Evolutionary conservation across 2,888 invertebrate genomes (phyloP).

Genomic region (Brachypalpus laphriformis): DNA sequence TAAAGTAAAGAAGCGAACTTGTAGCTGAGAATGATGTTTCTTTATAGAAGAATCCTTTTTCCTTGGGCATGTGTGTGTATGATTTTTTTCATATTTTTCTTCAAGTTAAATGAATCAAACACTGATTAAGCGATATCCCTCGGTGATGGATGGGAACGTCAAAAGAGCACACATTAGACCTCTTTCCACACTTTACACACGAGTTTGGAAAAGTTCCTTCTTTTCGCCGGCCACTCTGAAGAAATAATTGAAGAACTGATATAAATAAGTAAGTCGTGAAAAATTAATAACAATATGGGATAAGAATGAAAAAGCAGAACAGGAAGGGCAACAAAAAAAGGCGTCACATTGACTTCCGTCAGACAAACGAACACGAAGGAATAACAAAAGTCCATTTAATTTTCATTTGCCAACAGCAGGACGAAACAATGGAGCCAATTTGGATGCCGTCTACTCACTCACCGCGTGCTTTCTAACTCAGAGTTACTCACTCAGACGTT

Average conservation of each 20-base stretch:
- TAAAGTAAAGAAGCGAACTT: conserved; percentile 43
- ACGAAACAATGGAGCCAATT: conserved; percentile 66
- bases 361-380: conserved; percentile 27
- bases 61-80: not conserved
- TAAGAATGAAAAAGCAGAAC: not conserved
- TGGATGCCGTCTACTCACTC: conserved; percentile 21
- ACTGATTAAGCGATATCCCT: conserved; percentile 57
- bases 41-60: conserved; percentile 1
- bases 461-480: not conserved
- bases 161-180: conserved; percentile 26
- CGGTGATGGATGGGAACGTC: conserved; percentile 47
- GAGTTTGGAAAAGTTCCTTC: conserved; percentile 9
- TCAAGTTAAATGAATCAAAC: conserved; percentile 45
- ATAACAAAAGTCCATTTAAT: conserved; percentile 54
- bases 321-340: conserved; percentile 4
- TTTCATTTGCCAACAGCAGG: conserved; percentile 45
- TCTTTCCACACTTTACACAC: conserved; percentile 25
- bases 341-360: conserved; percentile 55
- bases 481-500: conserved; percentile 8
- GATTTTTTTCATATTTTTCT: conserved; percentile 7
- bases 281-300: conserved; percentile 38
- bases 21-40: conserved; percentile 42
- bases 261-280: conserved; percentile 5
- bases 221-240: not conserved
- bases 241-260: conserved; percentile 9